phyloP scores from a whole-genome alignment of 2,797 vertebrate species.

The Pyrocephalus nanus region DNA sequence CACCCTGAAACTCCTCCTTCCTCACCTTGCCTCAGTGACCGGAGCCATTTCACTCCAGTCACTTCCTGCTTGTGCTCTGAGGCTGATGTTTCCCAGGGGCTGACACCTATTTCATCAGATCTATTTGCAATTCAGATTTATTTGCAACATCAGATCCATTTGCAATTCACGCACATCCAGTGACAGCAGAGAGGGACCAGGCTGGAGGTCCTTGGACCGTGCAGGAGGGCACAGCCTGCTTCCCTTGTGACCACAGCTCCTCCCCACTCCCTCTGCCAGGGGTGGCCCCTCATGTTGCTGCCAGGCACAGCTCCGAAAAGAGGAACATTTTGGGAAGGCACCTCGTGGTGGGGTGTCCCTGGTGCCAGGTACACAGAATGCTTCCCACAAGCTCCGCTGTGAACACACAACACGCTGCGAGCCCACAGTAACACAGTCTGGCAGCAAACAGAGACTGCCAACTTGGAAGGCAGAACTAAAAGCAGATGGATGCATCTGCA shows the following conservation, averaged over 20 bases:
- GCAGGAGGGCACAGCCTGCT: background rate
- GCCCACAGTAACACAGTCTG: conserved; percentile 47
- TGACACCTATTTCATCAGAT: conserved; percentile 21
- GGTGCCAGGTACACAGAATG: conserved; percentile 42
- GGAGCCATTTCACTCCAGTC: background rate
- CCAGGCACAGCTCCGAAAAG: background rate
- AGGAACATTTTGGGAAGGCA: background rate
- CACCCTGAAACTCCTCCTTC: background rate
- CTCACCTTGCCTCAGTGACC: background rate
- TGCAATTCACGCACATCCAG: background rate
- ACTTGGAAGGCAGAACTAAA: conserved; percentile 59
- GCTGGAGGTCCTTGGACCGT: background rate
- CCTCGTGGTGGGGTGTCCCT: background rate
- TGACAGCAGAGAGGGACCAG: background rate
- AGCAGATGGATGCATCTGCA: conserved; percentile 64
- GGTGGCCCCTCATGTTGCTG: background rate
- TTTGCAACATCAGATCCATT: background rate
- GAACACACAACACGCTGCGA: conserved; percentile 12
- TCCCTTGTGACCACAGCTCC: background rate
- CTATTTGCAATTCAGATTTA: conserved; percentile 53
- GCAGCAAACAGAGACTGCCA: conserved; percentile 10
- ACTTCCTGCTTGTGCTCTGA: background rate
- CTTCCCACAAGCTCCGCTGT: background rate
- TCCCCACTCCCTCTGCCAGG: background rate
- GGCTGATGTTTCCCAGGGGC: background rate